Conservation (phyloP, 2,888 invertebrate species). For the Craniophora ligustri region DNA sequence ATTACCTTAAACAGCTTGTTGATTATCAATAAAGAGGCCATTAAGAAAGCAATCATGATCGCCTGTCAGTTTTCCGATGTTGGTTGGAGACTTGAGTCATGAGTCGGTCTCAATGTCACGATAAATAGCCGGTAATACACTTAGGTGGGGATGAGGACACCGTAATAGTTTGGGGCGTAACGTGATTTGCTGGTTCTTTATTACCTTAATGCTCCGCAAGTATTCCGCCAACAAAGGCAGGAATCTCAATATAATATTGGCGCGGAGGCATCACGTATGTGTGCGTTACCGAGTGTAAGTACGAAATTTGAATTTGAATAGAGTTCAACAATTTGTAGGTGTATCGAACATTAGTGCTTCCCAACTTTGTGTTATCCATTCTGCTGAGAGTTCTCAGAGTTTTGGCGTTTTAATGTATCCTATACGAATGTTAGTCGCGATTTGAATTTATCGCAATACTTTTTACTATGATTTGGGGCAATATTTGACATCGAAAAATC, state of each 20-base stretch:
- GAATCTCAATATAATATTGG: constrained; percentile 79
- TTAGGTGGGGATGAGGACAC: constrained; percentile 72
- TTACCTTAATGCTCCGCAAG: constrained; percentile 81
- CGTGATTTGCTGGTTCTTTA: constrained; percentile 81
- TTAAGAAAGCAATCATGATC: constrained; percentile 62
- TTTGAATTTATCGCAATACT: too few relatives aligned
- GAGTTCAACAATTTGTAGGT: constrained; percentile 49
- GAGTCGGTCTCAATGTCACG: constrained; percentile 76
- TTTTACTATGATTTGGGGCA: too few relatives aligned
- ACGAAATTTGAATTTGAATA: constrained; percentile 68
- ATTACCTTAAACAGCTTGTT: constrained; percentile 41
- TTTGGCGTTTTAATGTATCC: not conserved
- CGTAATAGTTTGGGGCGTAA: constrained; percentile 79
- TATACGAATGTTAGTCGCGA: not conserved
- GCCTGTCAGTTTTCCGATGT: constrained; percentile 64
- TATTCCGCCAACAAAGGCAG: constrained; percentile 79
- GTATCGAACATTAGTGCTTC: constrained; percentile 43
- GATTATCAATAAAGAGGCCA: constrained; percentile 59
- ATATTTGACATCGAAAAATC: too few relatives aligned
- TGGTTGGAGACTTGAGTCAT: constrained; percentile 67
- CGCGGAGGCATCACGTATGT: constrained; percentile 59
- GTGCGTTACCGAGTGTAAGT: constrained; percentile 59
- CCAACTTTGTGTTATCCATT: constrained; percentile 51
- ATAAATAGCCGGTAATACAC: constrained; percentile 84
- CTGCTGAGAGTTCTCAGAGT: not conserved